A percentile compares a stretch with the other conserved stretches of the same genome.
Evolutionary conservation across 2,888 invertebrate genomes (phyloP).

Genomic region (Tinea pellionella): DNA sequence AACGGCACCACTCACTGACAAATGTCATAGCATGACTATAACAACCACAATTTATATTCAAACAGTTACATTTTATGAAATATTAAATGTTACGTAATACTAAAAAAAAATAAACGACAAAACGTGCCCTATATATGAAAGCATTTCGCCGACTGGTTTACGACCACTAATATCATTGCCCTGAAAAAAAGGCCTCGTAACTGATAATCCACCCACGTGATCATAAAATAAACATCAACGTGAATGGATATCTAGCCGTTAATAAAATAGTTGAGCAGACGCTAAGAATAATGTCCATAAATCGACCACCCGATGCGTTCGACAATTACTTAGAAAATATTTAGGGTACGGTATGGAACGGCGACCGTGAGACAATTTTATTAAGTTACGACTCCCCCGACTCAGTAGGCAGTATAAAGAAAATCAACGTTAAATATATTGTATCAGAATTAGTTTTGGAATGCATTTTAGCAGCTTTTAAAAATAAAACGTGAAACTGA

Average conservation of each 20-base stretch:
- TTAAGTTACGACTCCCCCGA: neutral
- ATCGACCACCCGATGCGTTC: slow-evolving; percentile 29
- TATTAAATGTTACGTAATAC: slow-evolving; percentile 8
- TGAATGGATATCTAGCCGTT: slow-evolving; percentile 17
- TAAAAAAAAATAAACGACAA: slow-evolving; percentile 6
- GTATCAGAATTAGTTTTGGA: too few relatives aligned
- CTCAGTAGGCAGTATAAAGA: too few relatives aligned
- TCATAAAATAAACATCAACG: slow-evolving; percentile 24
- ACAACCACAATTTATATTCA: neutral
- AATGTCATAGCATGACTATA: neutral
- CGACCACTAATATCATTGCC: slow-evolving; percentile 19
- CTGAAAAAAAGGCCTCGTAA: slow-evolving; percentile 21
- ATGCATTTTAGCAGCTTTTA: too few relatives aligned
- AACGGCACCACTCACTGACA: neutral
- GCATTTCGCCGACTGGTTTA: slow-evolving; percentile 19
- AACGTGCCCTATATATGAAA: slow-evolving; percentile 15
- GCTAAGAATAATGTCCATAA: slow-evolving; percentile 24
- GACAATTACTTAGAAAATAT: slow-evolving; percentile 24
- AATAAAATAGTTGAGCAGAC: slow-evolving; percentile 17
- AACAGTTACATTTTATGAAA: slow-evolving; percentile 8
- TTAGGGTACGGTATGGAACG: slow-evolving; percentile 8
- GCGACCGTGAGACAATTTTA: slow-evolving; percentile 12
- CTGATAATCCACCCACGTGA: slow-evolving; percentile 28
- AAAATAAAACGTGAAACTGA: neutral
- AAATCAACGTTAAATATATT: too few relatives aligned